Conservation (phyloP, 2,888 invertebrate species). For the Ennomos fuscantarius region DNA sequence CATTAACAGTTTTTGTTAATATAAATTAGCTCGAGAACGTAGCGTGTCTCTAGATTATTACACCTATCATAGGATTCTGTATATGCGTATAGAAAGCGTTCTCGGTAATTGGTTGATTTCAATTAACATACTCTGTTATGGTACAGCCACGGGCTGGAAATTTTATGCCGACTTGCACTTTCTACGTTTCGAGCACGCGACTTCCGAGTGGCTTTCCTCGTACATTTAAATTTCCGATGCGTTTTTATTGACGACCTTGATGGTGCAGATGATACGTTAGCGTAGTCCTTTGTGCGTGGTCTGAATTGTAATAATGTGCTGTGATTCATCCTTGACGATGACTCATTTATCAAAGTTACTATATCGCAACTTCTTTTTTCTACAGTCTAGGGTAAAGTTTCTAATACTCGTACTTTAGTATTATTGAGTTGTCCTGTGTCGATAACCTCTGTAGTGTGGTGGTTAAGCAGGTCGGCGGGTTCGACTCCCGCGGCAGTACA, state of each 20-base stretch:
- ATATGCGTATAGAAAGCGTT: constrained; percentile 54
- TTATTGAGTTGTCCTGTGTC: no score
- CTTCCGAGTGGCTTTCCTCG: constrained; percentile 64
- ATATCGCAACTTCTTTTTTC: constrained; percentile 9
- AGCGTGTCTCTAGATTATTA: constrained; percentile 59
- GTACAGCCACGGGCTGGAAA: constrained; percentile 59
- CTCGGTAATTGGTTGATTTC: constrained; percentile 67
- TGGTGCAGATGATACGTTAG: constrained; percentile 45
- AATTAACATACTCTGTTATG: constrained; percentile 71
- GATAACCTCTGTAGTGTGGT: no score
- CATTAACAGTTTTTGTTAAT: constrained; percentile 24
- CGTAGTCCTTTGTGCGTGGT: constrained; percentile 60
- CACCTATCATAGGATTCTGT: constrained; percentile 57
- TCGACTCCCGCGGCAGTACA: no score
- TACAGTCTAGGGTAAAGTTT: no score
- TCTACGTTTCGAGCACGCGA: constrained; percentile 70
- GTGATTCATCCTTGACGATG: constrained; percentile 68
- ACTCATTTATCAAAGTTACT: constrained; percentile 51
- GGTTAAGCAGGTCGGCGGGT: no score
- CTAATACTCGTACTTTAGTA: no score
- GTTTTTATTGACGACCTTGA: constrained; percentile 55
- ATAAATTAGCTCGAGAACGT: constrained; percentile 38
- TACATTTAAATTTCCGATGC: constrained; percentile 60
- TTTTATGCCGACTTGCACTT: constrained; percentile 73
- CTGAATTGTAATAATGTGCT: constrained; percentile 65